These are phyloP conservation scores for Otus scops DNA, from an alignment of 2,797 vertebrate genomes.

Conservation along the genomic window DNA sequence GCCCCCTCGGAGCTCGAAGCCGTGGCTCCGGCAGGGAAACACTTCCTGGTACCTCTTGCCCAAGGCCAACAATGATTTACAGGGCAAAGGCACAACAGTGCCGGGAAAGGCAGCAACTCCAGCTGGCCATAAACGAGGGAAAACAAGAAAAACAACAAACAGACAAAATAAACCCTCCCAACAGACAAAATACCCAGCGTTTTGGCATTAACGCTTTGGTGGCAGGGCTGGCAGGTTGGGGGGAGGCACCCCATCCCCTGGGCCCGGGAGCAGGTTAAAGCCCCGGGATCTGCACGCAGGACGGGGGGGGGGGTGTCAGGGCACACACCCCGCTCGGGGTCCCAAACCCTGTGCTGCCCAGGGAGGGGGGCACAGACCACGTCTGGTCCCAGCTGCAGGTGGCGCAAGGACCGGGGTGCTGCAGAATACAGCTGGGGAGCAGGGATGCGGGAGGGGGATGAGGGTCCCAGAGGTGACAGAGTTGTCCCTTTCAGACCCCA, in stretches of 20 bases:
- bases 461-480: accelerated
- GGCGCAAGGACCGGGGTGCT: background rate
- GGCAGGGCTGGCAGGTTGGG: background rate
- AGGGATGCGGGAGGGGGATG: background rate
- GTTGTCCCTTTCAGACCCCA: background rate
- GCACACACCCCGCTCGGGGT: accelerated
- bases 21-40: background rate
- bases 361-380: accelerated
- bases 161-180: background rate
- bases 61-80: constrained; percentile 5
- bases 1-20: background rate
- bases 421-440: background rate
- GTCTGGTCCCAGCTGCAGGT: background rate
- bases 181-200: background rate
- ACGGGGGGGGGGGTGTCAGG: too few relatives aligned
- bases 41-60: background rate
- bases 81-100: background rate
- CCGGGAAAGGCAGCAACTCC: background rate
- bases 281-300: background rate
- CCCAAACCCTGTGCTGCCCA: accelerated
- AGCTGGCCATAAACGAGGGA: background rate
- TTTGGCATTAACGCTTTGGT: background rate
- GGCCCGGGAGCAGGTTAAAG: background rate
- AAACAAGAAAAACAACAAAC: background rate
- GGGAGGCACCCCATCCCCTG: too few relatives aligned